Evolutionary conservation across 2,797 vertebrate species (phyloP).

Genomic region (Gorsachius magnificus): DNA sequence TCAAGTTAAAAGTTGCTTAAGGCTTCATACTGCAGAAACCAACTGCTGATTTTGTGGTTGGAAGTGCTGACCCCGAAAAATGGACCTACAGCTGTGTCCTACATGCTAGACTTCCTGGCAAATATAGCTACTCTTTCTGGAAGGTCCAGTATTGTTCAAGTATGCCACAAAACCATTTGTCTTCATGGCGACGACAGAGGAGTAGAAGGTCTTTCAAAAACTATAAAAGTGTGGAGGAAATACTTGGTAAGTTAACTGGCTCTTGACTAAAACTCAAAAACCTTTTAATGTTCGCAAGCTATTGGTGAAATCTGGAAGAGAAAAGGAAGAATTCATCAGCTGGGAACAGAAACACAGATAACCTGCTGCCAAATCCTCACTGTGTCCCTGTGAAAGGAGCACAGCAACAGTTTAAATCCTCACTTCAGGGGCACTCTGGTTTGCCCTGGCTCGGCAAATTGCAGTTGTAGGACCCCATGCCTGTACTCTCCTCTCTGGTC

Average conservation of each 20-base stretch:
- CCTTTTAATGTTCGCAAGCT: neutral
- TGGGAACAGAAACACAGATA: neutral
- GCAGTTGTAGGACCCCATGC: neutral
- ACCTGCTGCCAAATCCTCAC: accelerated
- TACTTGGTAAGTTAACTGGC: neutral
- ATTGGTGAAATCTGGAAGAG: neutral
- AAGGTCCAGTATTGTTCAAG: neutral
- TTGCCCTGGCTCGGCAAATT: neutral
- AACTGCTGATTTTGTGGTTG: neutral
- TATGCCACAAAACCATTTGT: neutral
- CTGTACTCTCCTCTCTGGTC: neutral
- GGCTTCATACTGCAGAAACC: neutral
- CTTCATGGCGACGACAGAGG: slow-evolving; percentile 8
- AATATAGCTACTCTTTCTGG: neutral
- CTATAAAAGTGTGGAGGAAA: neutral
- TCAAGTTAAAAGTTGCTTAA: neutral
- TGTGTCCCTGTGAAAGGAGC: neutral
- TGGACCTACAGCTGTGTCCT: neutral
- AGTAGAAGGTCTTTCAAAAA: neutral
- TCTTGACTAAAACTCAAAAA: neutral
- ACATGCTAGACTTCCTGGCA: neutral
- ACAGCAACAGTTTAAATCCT: neutral
- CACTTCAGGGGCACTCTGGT: neutral
- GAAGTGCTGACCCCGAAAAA: slow-evolving; percentile 28
- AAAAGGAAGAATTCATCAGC: neutral